Evolutionary conservation across 2,888 invertebrate genomes (phyloP).

Genomic region (Yponomeuta evonymella): DNA sequence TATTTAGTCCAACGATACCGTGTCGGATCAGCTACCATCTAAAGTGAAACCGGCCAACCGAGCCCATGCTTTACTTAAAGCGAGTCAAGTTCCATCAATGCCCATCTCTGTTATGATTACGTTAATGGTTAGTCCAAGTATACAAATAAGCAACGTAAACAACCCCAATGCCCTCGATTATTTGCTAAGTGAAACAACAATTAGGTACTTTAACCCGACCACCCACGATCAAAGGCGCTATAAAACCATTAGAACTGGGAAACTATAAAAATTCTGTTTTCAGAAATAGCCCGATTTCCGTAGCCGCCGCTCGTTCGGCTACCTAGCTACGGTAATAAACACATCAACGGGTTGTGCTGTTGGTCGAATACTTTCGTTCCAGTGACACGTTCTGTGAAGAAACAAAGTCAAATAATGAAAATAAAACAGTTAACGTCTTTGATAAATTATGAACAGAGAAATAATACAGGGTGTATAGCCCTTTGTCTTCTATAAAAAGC

Average conservation of each 20-base stretch:
- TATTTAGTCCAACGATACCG: too few species aligned
- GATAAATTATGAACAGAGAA: too few species aligned
- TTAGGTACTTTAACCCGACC: constrained; percentile 40
- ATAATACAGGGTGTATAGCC: too few species aligned
- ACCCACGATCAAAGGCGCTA: constrained; percentile 62
- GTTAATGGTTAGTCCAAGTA: neutral
- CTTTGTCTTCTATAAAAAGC: too few species aligned
- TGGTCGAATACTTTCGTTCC: constrained; percentile 41
- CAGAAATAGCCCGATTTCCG: constrained; percentile 52
- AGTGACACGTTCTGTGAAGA: constrained; percentile 36
- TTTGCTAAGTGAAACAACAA: constrained; percentile 11
- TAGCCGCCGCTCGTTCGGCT: constrained; percentile 41
- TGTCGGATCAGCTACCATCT: too few species aligned
- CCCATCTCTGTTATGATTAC: neutral
- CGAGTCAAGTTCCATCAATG: neutral
- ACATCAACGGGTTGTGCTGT: constrained; percentile 50
- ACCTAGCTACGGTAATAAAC: constrained; percentile 60
- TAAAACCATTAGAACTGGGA: constrained; percentile 35
- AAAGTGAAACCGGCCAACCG: neutral
- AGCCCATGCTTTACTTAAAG: neutral
- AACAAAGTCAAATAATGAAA: too few species aligned
- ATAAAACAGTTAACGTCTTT: too few species aligned
- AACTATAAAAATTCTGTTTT: constrained; percentile 60
- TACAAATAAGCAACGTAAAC: neutral
- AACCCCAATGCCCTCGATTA: neutral